Evolutionary conservation across 2,113 vertebrate species (phyloP).

Genomic region (Chauna torquata): DNA sequence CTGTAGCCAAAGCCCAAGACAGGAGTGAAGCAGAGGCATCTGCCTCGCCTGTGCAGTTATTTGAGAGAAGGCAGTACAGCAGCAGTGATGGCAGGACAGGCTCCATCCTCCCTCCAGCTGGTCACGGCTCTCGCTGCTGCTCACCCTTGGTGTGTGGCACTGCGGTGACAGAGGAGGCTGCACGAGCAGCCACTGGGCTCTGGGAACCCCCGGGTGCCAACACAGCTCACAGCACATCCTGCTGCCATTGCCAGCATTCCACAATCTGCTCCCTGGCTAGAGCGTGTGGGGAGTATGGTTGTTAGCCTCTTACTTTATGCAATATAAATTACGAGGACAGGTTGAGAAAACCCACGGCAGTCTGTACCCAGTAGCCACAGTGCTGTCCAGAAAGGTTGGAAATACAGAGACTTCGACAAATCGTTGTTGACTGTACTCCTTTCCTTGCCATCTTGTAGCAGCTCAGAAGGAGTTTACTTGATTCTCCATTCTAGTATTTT

Average conservation of each 20-base stretch:
- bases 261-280: not conserved
- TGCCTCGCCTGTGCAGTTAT: not conserved
- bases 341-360: not conserved
- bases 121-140: not conserved
- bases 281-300: fast-evolving
- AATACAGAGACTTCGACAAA: not conserved
- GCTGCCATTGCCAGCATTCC: not conserved
- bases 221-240: not conserved
- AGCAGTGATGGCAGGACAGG: not conserved
- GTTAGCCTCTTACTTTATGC: not conserved
- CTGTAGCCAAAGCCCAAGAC: not conserved
- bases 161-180: fast-evolving
- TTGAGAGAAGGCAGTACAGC: not conserved
- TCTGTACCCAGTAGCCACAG: not conserved
- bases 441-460: not conserved
- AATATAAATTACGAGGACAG: not conserved
- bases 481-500: not conserved
- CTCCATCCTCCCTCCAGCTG: not conserved
- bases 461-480: not conserved
- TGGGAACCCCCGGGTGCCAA: not conserved
- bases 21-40: not conserved
- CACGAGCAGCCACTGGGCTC: not conserved
- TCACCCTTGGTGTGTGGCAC: not conserved
- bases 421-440: not conserved
- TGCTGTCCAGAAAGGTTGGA: not conserved